These are phyloP conservation scores for Dromas ardeola DNA, from an alignment of 2,113 vertebrate genomes.

Conservation along the genomic window DNA sequence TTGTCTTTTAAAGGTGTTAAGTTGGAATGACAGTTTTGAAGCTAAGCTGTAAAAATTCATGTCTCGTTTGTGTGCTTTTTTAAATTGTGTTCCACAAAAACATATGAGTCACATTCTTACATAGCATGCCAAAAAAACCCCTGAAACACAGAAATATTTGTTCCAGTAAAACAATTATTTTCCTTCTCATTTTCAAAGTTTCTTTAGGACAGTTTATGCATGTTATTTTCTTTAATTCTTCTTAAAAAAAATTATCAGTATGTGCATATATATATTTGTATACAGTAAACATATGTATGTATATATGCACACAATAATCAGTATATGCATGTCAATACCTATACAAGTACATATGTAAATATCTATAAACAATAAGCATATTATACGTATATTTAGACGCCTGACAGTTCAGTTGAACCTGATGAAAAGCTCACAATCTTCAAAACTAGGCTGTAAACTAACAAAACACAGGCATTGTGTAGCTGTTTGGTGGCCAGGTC, in stretches of 20 bases:
- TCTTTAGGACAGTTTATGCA: neutral
- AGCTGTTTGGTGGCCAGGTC: neutral
- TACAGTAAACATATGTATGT: neutral
- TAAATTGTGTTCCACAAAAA: neutral
- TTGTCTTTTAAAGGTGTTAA: neutral
- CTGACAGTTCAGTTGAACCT: neutral
- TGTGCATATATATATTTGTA: neutral
- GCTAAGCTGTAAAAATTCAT: neutral
- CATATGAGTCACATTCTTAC: neutral
- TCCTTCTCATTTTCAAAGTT: neutral
- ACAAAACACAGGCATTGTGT: neutral
- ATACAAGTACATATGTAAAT: neutral
- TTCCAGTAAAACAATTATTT: neutral
- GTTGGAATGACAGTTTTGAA: neutral
- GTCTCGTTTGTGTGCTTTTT: neutral
- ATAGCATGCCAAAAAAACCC: neutral
- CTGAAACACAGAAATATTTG: neutral
- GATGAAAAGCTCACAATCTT: neutral
- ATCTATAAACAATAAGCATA: neutral
- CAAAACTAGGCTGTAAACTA: neutral
- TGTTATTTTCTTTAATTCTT: neutral
- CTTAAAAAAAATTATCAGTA: neutral
- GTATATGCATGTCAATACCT: neutral
- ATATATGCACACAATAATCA: neutral
- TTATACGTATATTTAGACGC: neutral